Evolutionary conservation across 2,113 vertebrate genomes (phyloP).

Genomic region (Aptenodytes patagonicus): DNA sequence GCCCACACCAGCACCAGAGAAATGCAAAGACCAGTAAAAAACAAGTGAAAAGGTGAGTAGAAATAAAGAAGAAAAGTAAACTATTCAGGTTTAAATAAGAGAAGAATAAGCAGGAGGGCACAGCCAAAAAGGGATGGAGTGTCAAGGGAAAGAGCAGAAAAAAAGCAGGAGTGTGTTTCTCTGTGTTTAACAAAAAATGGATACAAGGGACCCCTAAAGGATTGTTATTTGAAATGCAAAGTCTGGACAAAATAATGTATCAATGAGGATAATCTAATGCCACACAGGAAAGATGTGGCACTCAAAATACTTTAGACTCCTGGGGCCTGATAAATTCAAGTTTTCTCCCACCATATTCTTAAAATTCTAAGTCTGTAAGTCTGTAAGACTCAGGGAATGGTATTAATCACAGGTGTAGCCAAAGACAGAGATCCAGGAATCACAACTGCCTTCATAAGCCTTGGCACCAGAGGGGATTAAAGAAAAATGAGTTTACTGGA

Average conservation of each 20-base stretch:
- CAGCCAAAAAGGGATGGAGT: neutral
- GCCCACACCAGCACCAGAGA: neutral
- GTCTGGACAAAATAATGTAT: neutral
- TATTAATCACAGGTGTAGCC: neutral
- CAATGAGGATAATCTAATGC: neutral
- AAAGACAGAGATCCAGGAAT: constrained; percentile 1
- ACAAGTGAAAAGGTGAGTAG: neutral
- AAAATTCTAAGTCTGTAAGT: neutral
- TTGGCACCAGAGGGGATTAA: neutral
- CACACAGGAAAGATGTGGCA: neutral
- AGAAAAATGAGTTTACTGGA: neutral
- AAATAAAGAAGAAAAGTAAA: neutral
- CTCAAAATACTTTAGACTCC: neutral
- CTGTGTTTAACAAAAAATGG: neutral
- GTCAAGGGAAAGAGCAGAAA: neutral
- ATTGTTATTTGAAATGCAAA: neutral
- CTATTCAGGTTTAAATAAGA: neutral
- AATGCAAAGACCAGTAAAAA: neutral
- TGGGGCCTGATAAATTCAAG: neutral
- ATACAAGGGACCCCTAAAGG: neutral
- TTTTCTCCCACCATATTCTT: neutral
- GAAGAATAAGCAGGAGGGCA: neutral
- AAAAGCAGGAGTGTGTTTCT: neutral
- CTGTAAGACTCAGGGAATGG: neutral
- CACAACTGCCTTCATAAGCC: neutral